Percentiles rank a stretch among this genome's conserved stretches.
Evolutionary conservation across 53 echinoderm and acorn worm genomes (phyloP).

Genomic region (Glandiceps talaboti): DNA sequence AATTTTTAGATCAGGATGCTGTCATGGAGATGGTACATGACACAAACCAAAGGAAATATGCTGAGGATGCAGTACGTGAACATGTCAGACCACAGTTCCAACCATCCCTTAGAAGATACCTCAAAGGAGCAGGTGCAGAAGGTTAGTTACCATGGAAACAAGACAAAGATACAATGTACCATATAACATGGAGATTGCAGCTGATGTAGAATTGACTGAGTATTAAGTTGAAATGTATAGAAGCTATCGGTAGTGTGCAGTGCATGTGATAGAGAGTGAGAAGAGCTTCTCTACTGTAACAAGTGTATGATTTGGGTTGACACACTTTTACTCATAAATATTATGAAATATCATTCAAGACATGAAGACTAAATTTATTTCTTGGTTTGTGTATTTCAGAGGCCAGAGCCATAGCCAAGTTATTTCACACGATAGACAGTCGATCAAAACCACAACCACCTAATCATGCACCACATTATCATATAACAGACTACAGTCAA

Average conservation of each 20-base stretch:
- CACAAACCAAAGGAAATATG: conserved; percentile 19
- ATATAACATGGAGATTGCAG: no score
- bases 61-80: not conserved
- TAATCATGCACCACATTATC: conserved; percentile 81
- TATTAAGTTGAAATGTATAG: no score
- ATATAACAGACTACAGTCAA: conserved; percentile 88
- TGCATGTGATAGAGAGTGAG: no score
- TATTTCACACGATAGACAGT: conserved; percentile 61
- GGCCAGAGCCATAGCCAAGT: conserved; percentile 41
- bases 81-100: conserved; percentile 47
- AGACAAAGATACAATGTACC: no score
- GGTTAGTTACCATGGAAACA: conserved; percentile 22
- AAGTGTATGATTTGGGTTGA: no score
- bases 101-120: conserved; percentile 55
- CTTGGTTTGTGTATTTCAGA: conserved; percentile 29
- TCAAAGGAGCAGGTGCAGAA: conserved; percentile 57
- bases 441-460: conserved; percentile 37
- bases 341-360: no score
- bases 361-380: no score
- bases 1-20: conserved; percentile 55
- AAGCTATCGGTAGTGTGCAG: no score
- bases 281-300: no score
- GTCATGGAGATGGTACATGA: conserved; percentile 48
- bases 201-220: no score
- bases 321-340: no score